Evolutionary conservation across 2,797 vertebrate species (phyloP).

Genomic region (Rhynchonycteris naso): DNA sequence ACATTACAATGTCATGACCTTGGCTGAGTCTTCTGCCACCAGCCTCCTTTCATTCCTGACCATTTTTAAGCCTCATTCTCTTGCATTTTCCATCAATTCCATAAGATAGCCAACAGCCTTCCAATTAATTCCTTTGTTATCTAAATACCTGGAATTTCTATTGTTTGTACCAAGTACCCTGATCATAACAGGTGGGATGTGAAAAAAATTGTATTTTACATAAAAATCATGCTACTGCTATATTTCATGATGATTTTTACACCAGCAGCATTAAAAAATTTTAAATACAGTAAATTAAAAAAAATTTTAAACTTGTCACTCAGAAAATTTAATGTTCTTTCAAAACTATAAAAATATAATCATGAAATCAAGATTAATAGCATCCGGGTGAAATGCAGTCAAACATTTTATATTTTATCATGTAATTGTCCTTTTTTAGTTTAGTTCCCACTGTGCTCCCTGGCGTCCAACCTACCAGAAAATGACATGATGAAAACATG

Average conservation of each 20-base stretch:
- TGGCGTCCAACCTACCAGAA: neutral
- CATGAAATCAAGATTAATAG: neutral
- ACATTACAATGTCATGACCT: neutral
- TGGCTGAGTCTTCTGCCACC: neutral
- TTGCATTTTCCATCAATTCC: neutral
- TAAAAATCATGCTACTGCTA: neutral
- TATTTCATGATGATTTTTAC: constrained; percentile 22
- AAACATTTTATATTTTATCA: neutral
- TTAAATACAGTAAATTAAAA: neutral
- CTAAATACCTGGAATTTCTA: neutral
- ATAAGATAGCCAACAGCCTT: neutral
- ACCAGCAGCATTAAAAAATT: constrained; percentile 1
- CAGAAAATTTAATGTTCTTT: neutral
- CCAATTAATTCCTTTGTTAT: neutral
- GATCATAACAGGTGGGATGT: neutral
- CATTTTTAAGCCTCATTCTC: neutral
- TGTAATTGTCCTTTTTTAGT: neutral
- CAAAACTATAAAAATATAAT: neutral
- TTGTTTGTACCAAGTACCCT: neutral
- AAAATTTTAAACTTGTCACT: neutral
- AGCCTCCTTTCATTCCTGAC: neutral
- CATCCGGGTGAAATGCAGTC: neutral
- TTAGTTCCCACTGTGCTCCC: neutral
- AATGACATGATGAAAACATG: neutral
- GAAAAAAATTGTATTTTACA: neutral